Percentiles rank a stretch among this genome's conserved stretches.
Conservation (phyloP, 2,888 invertebrate species). For the Thera obeliscata region DNA sequence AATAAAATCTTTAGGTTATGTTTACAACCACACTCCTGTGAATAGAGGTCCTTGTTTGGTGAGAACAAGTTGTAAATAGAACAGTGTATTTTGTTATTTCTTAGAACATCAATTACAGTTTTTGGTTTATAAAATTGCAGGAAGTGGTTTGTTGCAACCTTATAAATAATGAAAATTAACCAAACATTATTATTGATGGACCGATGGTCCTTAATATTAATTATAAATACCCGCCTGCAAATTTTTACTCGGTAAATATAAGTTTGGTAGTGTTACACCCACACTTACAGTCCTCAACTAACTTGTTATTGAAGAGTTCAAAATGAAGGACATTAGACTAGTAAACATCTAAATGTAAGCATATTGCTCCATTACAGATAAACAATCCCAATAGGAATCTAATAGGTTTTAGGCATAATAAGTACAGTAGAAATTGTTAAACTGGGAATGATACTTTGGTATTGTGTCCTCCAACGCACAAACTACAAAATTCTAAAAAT, state of each 20-base stretch:
- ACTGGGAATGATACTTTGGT: conserved; percentile 66
- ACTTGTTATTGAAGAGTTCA: conserved; percentile 35
- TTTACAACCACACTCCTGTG: too few relatives aligned
- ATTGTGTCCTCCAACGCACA: conserved; percentile 74
- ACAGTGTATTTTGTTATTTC: too few relatives aligned
- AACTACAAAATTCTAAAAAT: conserved; percentile 83
- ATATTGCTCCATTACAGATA: conserved; percentile 47
- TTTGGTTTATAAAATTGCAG: too few relatives aligned
- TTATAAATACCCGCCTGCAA: neutral
- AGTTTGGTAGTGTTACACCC: neutral
- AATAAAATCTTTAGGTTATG: too few relatives aligned
- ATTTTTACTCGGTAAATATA: neutral
- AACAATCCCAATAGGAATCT: conserved; percentile 50
- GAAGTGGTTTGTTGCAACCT: too few relatives aligned
- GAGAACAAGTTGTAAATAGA: too few relatives aligned
- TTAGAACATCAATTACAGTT: too few relatives aligned
- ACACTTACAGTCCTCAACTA: neutral
- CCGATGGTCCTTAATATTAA: neutral
- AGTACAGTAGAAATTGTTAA: conserved; percentile 51
- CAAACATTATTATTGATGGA: neutral
- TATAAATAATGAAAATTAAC: too few relatives aligned
- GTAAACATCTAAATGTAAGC: conserved; percentile 55
- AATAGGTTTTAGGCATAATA: conserved; percentile 43
- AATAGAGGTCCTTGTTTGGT: too few relatives aligned
- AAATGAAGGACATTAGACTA: conserved; percentile 59